Base-by-base conservation (phyloP, 2,888 invertebrate species). In the Lepidochitona cinerea region DNA sequence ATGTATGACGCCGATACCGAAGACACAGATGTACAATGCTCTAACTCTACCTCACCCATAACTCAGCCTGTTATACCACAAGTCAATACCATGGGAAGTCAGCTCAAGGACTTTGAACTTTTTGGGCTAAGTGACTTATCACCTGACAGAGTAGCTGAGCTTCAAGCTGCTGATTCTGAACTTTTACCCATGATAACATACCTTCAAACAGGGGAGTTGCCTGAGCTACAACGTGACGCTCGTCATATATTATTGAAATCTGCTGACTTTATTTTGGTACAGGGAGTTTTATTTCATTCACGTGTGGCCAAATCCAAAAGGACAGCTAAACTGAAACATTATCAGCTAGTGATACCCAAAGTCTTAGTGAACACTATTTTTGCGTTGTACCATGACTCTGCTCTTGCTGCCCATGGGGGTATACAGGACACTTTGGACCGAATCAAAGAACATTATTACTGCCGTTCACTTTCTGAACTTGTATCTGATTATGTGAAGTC, bases 201-300 rank as follows among this genome's bases (percentile, higher is more conserved):
- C 64, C 18, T 78, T 9, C 14, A n/a, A n/a, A 14, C 59, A 0
- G 72, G 53, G 32, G 36, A 35, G 29, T 29, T 78, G 14, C 76
- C 81, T 18, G 37, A 68, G 33, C 75, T 74, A 52, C 78, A 79
- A 52, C 75, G 68, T 26, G 4, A 29, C 12, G 76, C 78, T 23
- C 32, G 78, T 35, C 68, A 53, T 6, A 36, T 73, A 26, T 18
- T 73, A 1, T 18, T 73, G 14, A 33, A 23, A 65, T 53, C n/a
- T n/a, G n/a, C n/a, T n/a, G 37, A 26, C 23, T 53, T 14, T 65
- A 69, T 65, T 73, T 49, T 53, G 26, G 26, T 23, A 18, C 65
- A 35, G 33, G 35, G 65, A 23, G 53, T 33, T 14, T 70, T 73
- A 23, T 66, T 69, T 36, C 70, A 70, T 53, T 65, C 70, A 14